Evolutionary conservation across 2,888 invertebrate species (phyloP).

Genomic region (Esperia sulphurella): DNA sequence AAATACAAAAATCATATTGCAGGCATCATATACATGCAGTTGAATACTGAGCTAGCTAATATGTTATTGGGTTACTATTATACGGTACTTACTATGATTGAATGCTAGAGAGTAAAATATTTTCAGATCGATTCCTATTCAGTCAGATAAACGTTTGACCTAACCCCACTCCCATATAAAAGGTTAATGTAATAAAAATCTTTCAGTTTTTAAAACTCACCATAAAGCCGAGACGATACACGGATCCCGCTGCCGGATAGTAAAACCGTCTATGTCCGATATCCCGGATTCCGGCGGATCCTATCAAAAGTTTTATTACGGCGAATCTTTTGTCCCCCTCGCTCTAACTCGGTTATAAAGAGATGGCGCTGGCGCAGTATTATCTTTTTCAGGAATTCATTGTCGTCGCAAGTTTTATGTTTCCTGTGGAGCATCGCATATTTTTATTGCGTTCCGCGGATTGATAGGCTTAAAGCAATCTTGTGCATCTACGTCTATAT

Average conservation of each 20-base stretch:
- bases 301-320: constrained; percentile 76
- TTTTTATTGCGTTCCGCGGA: constrained; percentile 69
- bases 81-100: no score
- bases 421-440: constrained; percentile 65
- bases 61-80: no score
- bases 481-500: not conserved
- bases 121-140: constrained; percentile 3
- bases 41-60: no score
- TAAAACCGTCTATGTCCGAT: constrained; percentile 70
- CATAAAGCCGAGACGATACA: constrained; percentile 67
- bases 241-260: constrained; percentile 36
- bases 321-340: constrained; percentile 60
- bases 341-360: constrained; percentile 55
- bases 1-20: no score
- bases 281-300: constrained; percentile 66
- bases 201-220: constrained; percentile 52
- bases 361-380: constrained; percentile 55
- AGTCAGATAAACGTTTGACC: constrained; percentile 6
- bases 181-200: constrained; percentile 51
- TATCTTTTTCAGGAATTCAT: constrained; percentile 77
- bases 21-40: no score
- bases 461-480: constrained; percentile 8
- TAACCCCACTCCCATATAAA: constrained; percentile 17
- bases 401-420: constrained; percentile 73
- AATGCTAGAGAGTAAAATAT: no score